phyloP scores from a whole-genome alignment of 2,888 invertebrate genomes.

The Lottia scabra region DNA sequence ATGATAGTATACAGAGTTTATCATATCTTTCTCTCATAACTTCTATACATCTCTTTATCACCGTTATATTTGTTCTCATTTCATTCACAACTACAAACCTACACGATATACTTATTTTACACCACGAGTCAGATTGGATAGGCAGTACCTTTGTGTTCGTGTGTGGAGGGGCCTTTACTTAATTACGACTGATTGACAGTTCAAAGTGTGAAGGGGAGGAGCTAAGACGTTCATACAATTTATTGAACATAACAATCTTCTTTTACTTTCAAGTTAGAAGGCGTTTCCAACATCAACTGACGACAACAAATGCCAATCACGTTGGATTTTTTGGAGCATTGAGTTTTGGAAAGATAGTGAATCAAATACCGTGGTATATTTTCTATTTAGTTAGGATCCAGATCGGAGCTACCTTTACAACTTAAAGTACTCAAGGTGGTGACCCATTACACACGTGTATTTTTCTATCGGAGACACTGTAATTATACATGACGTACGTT shows the following conservation, averaged over 20 bases:
- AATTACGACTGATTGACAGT: neutral
- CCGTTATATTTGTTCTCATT: too few species aligned
- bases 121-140: neutral
- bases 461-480: neutral
- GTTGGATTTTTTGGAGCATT: neutral
- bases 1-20: too few species aligned
- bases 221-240: neutral
- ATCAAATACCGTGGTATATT: neutral
- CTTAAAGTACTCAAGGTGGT: neutral
- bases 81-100: too few species aligned
- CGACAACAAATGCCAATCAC: slow-evolving; percentile 2
- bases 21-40: too few species aligned
- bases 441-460: neutral
- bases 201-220: slow-evolving; percentile 2
- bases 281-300: neutral
- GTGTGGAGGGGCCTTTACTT: neutral
- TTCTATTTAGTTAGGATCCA: neutral
- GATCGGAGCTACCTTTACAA: neutral
- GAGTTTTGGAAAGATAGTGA: neutral
- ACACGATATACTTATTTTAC: too few species aligned
- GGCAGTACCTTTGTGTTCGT: neutral
- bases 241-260: neutral
- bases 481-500: neutral
- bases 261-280: slow-evolving; percentile 1
- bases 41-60: too few species aligned